Conservation (phyloP, 2,113 vertebrate species). For the Rhagologus leucostigma region DNA sequence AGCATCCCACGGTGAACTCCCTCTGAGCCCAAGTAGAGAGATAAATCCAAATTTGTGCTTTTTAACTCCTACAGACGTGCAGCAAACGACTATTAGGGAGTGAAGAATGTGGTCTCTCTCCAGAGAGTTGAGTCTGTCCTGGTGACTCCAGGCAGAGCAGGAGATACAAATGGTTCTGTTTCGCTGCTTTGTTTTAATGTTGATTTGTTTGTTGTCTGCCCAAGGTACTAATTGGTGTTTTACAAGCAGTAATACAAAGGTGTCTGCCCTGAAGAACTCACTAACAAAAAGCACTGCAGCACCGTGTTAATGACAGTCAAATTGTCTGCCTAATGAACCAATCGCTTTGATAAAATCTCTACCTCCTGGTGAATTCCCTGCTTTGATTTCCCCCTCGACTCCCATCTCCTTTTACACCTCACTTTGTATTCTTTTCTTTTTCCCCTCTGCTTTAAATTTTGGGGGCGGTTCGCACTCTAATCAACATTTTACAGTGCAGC, state of each 20-base stretch:
- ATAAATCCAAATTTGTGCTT: slow-evolving; percentile 16
- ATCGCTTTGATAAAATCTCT: slow-evolving; percentile 41
- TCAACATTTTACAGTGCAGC: background rate
- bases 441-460: background rate
- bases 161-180: slow-evolving; percentile 15
- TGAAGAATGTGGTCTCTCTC: background rate
- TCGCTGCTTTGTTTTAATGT: background rate
- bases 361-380: slow-evolving; percentile 25
- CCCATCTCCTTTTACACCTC: slow-evolving; percentile 10
- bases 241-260: slow-evolving; percentile 38
- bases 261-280: slow-evolving; percentile 34
- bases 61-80: background rate
- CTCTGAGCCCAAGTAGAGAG: background rate
- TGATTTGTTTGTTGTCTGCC: slow-evolving; percentile 48
- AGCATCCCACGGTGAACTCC: background rate
- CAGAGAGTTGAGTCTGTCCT: background rate
- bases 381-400: slow-evolving; percentile 31
- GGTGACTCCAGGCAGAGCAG: background rate
- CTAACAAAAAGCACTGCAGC: background rate
- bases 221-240: slow-evolving; percentile 32
- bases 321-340: slow-evolving; percentile 50
- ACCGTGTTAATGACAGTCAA: background rate
- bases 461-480: background rate
- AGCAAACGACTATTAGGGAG: background rate
- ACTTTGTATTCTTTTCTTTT: background rate